These are phyloP conservation scores for Castor canadensis DNA, from an alignment of 2,113 vertebrate genomes.

Conservation along the genomic window DNA sequence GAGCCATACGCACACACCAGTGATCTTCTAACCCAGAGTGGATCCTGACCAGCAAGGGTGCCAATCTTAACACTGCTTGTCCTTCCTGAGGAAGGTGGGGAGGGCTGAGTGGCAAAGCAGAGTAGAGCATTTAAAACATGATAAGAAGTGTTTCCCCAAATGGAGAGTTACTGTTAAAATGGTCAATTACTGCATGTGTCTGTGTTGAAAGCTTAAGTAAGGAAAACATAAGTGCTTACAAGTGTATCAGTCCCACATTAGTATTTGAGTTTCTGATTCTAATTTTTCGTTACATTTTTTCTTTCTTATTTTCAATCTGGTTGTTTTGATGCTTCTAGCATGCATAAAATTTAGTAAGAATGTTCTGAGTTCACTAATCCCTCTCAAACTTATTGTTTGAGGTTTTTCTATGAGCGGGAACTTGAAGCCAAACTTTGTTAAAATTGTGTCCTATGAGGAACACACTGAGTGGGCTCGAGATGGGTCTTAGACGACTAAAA, in stretches of 20 bases:
- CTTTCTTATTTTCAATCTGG: neutral
- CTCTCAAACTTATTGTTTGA: neutral
- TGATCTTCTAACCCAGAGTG: neutral
- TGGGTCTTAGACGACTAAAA: neutral
- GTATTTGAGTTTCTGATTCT: neutral
- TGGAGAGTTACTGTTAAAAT: neutral
- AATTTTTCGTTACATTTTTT: neutral
- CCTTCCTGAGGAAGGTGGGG: neutral
- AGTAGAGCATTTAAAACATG: neutral
- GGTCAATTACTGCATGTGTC: neutral
- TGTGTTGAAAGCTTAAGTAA: neutral
- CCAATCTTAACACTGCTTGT: neutral
- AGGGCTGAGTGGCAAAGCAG: neutral
- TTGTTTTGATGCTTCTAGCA: neutral
- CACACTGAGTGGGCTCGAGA: neutral
- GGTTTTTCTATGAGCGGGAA: neutral
- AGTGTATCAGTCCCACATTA: neutral
- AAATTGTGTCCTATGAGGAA: neutral
- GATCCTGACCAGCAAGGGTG: neutral
- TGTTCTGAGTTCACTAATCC: neutral
- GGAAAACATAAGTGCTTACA: neutral
- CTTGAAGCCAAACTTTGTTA: neutral
- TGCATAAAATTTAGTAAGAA: neutral
- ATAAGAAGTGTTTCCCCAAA: neutral
- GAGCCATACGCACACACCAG: accelerated